Evolutionary conservation across 2,888 invertebrate genomes (phyloP), one percentile per base, ranked within the genome.

Genomic region (Hetaerina titia): DNA sequence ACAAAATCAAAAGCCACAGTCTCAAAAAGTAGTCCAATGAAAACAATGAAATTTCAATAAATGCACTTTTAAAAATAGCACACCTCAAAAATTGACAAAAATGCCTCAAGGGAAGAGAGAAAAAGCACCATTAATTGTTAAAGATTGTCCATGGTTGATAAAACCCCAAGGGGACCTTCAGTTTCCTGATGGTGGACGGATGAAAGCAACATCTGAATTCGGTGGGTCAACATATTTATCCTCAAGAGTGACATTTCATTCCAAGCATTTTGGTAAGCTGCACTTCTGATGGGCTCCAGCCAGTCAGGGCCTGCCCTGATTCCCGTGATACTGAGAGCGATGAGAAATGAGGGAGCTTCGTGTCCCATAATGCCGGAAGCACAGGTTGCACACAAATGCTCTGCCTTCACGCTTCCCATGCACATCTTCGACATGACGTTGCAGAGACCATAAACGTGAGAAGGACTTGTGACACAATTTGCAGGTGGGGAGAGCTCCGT

Each of bases 351-450:
- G 95, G 64, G 95, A 95, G 58, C 95, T 95, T 95, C 94, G 94
- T 56, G 94, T 94, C 60, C 94, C 69, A 74, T 92, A 92, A 9
- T 92, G 92, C n/a, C 92, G 69, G 69, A 92, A 92, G 87, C 95
- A 95, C 31, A 95, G 90, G 81, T 90, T 74, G 90, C 95, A 95
- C 57, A 94, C 63, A 57, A 95, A 95, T 63, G 94, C 60, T 58
- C 95, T 74, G 22, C 74, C 94, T 22, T 63, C 94, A 56, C 90
- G 60, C 58, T 90, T 74, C 60, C 95, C 90, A 90, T 95, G 95
- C 63, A 95, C 95, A 89, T 95, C 95, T 81, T 95, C 95, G n/a
- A 95, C 94, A 58, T 95, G 95, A 90, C 95, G 94, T 58, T 95
- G 95, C 56, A 95, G 94, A 63, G 95, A 95, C 95, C 95, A 95